A percentile compares a stretch with the other conserved stretches of the same genome.
Conservation (phyloP, 2,888 invertebrate species). For the Pyrocoelia pectoralis region DNA sequence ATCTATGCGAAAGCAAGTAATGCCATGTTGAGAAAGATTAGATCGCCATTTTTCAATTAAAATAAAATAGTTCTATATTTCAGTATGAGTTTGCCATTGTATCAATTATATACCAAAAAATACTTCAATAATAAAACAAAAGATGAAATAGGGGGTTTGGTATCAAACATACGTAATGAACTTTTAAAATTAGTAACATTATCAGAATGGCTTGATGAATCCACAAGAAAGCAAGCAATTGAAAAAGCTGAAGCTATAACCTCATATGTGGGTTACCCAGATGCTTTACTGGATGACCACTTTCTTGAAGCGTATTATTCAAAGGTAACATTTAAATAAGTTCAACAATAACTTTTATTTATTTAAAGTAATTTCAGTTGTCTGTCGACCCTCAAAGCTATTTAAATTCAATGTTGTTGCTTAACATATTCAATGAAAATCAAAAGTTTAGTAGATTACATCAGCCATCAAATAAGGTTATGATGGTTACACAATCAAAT, state of each 20-base stretch:
- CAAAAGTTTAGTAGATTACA: neutral
- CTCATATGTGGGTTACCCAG: constrained; percentile 86
- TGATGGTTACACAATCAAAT: neutral
- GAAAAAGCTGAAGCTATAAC: constrained; percentile 71
- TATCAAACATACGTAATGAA: constrained; percentile 80
- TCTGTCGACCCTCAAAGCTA: no score
- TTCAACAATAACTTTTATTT: no score
- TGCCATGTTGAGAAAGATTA: no score
- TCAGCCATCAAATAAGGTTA: neutral
- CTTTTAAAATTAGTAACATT: constrained; percentile 81
- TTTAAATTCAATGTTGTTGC: neutral
- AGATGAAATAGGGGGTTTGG: constrained; percentile 85
- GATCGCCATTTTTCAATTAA: no score
- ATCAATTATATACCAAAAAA: constrained; percentile 80
- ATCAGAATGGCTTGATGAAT: constrained; percentile 73
- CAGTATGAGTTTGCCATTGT: neutral
- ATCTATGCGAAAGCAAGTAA: no score
- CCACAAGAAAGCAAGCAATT: constrained; percentile 74
- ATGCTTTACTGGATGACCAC: constrained; percentile 78
- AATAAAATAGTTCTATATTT: neutral
- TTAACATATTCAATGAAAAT: neutral
- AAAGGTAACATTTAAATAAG: constrained; percentile 48
- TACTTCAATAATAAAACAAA: constrained; percentile 88
- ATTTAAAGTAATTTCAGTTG: no score
- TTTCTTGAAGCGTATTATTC: constrained; percentile 78